These are phyloP conservation scores for Plotosus lineatus DNA, from an alignment of 2,113 vertebrate species.

Conservation along the genomic window DNA sequence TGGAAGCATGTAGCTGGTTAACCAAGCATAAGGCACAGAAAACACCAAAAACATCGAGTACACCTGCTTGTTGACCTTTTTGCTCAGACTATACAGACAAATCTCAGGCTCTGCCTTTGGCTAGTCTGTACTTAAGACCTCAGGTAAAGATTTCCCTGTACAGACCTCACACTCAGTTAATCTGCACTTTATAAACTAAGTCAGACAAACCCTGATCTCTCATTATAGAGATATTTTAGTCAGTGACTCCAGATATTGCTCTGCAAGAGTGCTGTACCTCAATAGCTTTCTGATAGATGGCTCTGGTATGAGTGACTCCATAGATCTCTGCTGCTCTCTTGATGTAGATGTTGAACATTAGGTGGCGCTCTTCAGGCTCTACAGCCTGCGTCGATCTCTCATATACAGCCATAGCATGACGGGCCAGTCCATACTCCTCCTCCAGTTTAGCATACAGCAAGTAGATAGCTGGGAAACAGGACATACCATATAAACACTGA, in stretches of 20 bases:
- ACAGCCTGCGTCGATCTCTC: slow-evolving; percentile 87
- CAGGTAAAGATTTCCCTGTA: too few relatives aligned
- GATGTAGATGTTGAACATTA: slow-evolving; percentile 96
- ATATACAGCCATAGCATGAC: slow-evolving; percentile 92
- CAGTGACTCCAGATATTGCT: background rate
- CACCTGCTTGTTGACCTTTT: too few relatives aligned
- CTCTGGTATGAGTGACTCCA: slow-evolving; percentile 88
- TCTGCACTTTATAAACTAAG: too few relatives aligned
- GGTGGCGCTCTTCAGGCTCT: slow-evolving; percentile 79
- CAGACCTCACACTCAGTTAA: background rate
- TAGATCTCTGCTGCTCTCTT: slow-evolving; percentile 91
- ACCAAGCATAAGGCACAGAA: too few relatives aligned
- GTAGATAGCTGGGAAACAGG: slow-evolving; percentile 77
- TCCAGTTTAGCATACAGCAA: slow-evolving; percentile 89
- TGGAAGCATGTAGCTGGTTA: too few relatives aligned
- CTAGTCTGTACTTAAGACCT: too few relatives aligned
- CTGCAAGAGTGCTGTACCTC: slow-evolving; percentile 70
- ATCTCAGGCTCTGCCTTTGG: too few relatives aligned
- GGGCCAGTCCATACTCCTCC: slow-evolving; percentile 86
- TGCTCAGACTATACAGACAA: too few relatives aligned
- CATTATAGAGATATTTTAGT: background rate
- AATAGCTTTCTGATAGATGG: slow-evolving; percentile 91
- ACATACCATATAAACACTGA: background rate
- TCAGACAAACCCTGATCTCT: too few relatives aligned
- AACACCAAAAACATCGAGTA: too few relatives aligned